These are phyloP conservation scores for Eriocheir sinensis DNA, from an alignment of 1,140 invertebrate species.

Conservation along the genomic window DNA sequence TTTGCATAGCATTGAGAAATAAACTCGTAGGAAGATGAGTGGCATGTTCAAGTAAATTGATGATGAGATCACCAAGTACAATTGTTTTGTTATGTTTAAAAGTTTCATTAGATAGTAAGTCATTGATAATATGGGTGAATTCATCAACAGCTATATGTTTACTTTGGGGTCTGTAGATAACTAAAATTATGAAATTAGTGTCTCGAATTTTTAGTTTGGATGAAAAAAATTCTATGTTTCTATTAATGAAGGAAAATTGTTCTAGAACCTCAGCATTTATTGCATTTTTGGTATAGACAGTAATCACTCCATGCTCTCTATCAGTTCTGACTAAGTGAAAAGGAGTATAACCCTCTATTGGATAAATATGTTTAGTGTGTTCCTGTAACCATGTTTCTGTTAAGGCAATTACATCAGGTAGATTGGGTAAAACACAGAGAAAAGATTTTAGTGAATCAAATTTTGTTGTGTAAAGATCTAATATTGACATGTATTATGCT, in stretches of 20 bases:
- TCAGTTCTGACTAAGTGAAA: neutral
- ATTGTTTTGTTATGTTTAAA: neutral
- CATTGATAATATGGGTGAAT: neutral
- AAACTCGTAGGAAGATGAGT: neutral
- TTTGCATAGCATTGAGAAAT: neutral
- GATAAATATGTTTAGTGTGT: neutral
- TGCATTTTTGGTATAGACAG: neutral
- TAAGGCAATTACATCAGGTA: neutral
- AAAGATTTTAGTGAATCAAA: neutral
- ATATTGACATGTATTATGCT: neutral
- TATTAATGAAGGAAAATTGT: neutral
- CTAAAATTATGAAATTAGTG: neutral
- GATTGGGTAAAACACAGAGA: neutral
- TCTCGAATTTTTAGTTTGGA: neutral
- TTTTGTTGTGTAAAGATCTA: neutral
- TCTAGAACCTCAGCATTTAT: neutral
- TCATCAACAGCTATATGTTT: neutral
- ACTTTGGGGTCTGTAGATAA: neutral
- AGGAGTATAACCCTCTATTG: neutral
- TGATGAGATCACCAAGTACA: neutral
- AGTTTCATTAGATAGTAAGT: neutral
- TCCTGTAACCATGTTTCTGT: neutral
- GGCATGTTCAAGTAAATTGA: neutral
- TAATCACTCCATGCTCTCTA: neutral
- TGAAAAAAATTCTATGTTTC: neutral